A percentile compares a stretch with the other conserved stretches of the same genome.
phyloP scores from a whole-genome alignment of 1,140 invertebrate genomes.

The Rhizoglyphus robini region DNA sequence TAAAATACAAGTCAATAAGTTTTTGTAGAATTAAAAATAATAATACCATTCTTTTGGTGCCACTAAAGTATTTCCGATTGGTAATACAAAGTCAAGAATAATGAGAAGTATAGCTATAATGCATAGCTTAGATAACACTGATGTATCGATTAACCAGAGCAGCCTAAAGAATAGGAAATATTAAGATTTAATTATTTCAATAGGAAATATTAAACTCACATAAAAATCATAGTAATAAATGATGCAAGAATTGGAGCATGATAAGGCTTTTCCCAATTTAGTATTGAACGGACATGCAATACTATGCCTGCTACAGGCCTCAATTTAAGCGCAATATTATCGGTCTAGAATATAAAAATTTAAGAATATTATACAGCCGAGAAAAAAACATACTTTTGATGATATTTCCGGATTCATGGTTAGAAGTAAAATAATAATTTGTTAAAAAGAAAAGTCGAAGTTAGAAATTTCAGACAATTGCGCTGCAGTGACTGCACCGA shows the following conservation, averaged over 20 bases:
- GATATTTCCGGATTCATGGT: too few species aligned
- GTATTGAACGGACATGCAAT: neutral
- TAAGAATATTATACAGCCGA: too few species aligned
- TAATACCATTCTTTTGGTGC: neutral
- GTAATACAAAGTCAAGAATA: neutral
- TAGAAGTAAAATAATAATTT: too few species aligned
- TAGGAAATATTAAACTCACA: neutral
- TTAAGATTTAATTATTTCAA: neutral
- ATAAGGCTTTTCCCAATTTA: slow-evolving; percentile 7
- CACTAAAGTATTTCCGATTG: neutral
- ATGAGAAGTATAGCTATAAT: neutral
- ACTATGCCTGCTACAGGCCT: neutral
- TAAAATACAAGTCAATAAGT: too few species aligned
- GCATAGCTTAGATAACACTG: neutral
- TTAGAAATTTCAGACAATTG: too few species aligned
- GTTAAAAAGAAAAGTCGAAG: too few species aligned
- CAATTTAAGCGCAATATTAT: neutral
- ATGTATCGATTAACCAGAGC: neutral
- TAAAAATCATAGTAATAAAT: slow-evolving; percentile 2
- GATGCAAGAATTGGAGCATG: neutral
- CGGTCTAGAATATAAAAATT: too few species aligned
- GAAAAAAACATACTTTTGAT: too few species aligned
- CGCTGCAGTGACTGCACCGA: too few species aligned
- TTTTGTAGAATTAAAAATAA: too few species aligned
- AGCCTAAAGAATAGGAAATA: neutral